Percentiles rank a stretch among this genome's conserved stretches.
These are phyloP conservation scores for Bombylius major DNA, from an alignment of 2,888 invertebrate species.

Conservation along the genomic window DNA sequence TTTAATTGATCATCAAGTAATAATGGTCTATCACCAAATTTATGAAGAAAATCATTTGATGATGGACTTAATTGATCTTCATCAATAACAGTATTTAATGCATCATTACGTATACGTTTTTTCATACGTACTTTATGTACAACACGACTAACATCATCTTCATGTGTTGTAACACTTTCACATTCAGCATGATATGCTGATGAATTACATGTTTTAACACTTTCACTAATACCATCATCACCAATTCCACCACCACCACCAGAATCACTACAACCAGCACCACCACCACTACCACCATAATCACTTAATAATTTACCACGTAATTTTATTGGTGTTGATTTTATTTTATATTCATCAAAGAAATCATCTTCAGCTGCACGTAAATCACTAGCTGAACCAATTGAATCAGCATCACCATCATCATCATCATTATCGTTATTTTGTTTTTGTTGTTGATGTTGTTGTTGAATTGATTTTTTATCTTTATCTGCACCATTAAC, in stretches of 20 bases:
- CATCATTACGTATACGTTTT: constrained; percentile 33
- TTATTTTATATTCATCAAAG: constrained; percentile 35
- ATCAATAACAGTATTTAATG: constrained; percentile 21
- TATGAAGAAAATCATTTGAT: constrained; percentile 52
- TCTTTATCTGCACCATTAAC: constrained; percentile 11
- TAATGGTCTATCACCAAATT: constrained; percentile 61
- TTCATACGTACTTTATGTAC: constrained; percentile 40
- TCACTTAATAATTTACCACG: constrained; percentile 2
- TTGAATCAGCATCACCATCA: constrained; percentile 51
- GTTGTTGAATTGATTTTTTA: constrained; percentile 5
- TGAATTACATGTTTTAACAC: constrained; percentile 52
- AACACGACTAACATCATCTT: constrained; percentile 44
- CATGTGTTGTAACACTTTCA: constrained; percentile 52
- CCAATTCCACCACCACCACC: too few relatives aligned
- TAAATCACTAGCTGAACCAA: constrained; percentile 59
- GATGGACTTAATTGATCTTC: constrained; percentile 42
- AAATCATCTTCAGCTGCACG: constrained; percentile 43
- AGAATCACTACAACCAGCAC: too few relatives aligned
- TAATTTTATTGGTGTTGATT: constrained; percentile 20
- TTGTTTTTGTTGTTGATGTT: constrained; percentile 21
- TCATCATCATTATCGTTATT: constrained; percentile 20
- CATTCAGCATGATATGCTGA: constrained; percentile 61
- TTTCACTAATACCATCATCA: constrained; percentile 47
- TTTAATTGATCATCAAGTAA: constrained; percentile 67
- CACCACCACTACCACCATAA: too few relatives aligned